phyloP scores from a whole-genome alignment of 1,140 invertebrate species.

The Delia radicum region DNA sequence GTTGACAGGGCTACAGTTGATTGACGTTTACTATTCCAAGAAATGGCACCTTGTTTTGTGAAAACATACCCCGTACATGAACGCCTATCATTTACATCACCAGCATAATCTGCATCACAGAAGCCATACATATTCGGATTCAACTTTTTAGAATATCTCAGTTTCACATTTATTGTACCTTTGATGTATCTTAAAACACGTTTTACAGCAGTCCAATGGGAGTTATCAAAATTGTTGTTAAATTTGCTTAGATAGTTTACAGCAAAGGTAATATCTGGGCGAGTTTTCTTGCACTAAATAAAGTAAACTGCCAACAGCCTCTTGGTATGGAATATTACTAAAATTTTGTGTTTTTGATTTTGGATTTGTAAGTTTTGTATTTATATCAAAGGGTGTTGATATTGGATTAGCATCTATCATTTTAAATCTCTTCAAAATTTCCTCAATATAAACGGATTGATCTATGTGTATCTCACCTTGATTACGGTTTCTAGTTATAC shows the following conservation, averaged over 20 bases:
- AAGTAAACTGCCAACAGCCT: no score
- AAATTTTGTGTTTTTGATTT: constrained; percentile 2
- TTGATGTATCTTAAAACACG: constrained; percentile 17
- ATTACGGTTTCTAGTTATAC: constrained; percentile 4
- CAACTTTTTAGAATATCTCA: background rate
- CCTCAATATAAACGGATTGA: constrained; percentile 25
- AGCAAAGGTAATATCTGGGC: constrained; percentile 29
- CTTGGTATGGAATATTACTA: no score
- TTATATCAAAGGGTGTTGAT: constrained; percentile 30
- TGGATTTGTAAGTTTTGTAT: constrained; percentile 23
- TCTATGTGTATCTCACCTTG: no score
- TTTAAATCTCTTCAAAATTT: constrained; percentile 30
- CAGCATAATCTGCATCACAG: constrained; percentile 18
- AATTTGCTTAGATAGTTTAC: constrained; percentile 4
- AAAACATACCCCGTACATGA: constrained; percentile 19
- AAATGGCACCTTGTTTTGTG: constrained; percentile 13
- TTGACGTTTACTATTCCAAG: constrained; percentile 20
- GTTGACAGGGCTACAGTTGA: constrained; percentile 25
- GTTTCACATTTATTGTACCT: constrained; percentile 23
- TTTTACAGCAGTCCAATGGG: constrained; percentile 22
- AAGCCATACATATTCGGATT: background rate
- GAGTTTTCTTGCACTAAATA: constrained; percentile 36
- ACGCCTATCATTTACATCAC: background rate
- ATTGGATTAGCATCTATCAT: constrained; percentile 34
- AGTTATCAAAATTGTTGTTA: background rate